phyloP scores from a whole-genome alignment of 2,797 vertebrate species.

The Danio choprae region DNA sequence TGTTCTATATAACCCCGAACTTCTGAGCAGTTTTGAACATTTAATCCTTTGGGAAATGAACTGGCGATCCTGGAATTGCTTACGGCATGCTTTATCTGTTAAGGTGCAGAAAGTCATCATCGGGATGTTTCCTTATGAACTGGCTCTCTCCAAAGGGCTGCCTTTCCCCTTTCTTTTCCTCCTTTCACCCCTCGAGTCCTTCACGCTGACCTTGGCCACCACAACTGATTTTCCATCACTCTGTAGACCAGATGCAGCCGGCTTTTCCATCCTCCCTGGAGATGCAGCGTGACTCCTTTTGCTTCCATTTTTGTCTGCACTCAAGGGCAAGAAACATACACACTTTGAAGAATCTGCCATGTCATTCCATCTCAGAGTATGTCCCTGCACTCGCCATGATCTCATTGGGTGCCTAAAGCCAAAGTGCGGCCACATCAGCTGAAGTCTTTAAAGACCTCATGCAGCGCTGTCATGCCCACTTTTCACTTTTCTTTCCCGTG shows the following conservation, averaged over 20 bases:
- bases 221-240: constrained; percentile 65
- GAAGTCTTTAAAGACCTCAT: constrained; percentile 15
- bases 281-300: constrained; percentile 57
- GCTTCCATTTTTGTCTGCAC: constrained; percentile 48
- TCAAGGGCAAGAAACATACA: constrained; percentile 60
- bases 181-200: constrained; percentile 8
- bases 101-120: neutral
- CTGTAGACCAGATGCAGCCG: constrained; percentile 63
- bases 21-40: neutral
- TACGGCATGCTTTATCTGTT: neutral
- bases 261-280: constrained; percentile 63
- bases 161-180: neutral
- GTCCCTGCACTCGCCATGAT: constrained; percentile 22
- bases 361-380: constrained; percentile 43
- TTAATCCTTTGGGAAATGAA: neutral
- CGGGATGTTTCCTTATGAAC: neutral
- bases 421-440: constrained; percentile 19
- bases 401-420: constrained; percentile 14
- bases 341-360: constrained; percentile 42
- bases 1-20: too few relatives aligned
- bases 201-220: constrained; percentile 34
- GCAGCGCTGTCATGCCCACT: neutral
- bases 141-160: neutral
- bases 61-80: constrained; percentile 5
- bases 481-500: constrained; percentile 15